These are phyloP conservation scores for Origma solitaria DNA, from an alignment of 2,113 vertebrate genomes.

Conservation along the genomic window DNA sequence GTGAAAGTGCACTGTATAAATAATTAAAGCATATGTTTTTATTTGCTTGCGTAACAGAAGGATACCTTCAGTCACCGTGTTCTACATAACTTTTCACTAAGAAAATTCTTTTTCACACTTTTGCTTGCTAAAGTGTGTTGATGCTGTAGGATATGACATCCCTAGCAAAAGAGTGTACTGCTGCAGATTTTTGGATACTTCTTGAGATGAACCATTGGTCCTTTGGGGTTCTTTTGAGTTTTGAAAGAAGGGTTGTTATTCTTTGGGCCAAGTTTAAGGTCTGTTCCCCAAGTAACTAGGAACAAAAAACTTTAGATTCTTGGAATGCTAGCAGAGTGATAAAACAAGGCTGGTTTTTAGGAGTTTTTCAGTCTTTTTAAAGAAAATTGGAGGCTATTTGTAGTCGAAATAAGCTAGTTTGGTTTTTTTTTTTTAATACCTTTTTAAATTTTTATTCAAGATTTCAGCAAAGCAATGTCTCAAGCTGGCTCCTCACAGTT, in stretches of 20 bases:
- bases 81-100: neutral
- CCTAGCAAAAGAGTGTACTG: neutral
- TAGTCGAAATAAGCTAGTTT: neutral
- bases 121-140: neutral
- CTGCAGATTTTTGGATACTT: neutral
- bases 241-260: neutral
- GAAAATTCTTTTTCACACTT: neutral
- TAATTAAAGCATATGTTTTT: neutral
- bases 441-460: constrained; percentile 63
- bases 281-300: neutral
- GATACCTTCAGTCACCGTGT: neutral
- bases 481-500: constrained; percentile 85
- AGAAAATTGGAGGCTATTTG: neutral
- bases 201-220: neutral
- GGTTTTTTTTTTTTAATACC: neutral
- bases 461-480: constrained; percentile 82
- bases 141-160: neutral
- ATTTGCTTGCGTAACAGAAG: neutral
- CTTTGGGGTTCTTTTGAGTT: neutral
- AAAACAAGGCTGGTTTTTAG: neutral
- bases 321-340: neutral
- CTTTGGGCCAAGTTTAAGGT: neutral
- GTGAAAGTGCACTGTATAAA: neutral
- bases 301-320: neutral
- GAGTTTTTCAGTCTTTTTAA: neutral